Percentiles rank a stretch among this genome's conserved stretches.
Evolutionary conservation across 2,113 vertebrate species (phyloP).

Genomic region (human): DNA sequence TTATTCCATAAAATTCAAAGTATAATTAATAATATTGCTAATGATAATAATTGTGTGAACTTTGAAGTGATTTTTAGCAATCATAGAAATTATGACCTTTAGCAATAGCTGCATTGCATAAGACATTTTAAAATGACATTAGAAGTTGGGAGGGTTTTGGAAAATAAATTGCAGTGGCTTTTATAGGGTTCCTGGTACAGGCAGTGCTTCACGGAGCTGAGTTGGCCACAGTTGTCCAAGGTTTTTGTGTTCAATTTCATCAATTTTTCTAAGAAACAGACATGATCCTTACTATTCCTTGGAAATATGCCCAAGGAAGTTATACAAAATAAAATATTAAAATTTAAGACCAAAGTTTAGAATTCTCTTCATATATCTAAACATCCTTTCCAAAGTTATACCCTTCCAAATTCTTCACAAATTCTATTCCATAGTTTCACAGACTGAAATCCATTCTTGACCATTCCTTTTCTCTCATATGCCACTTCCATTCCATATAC

Average conservation of each 20-base stretch:
- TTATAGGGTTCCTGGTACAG: neutral
- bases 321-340: neutral
- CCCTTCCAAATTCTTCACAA: neutral
- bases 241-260: neutral
- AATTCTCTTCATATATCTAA: neutral
- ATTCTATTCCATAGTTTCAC: neutral
- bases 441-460: neutral
- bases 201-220: neutral
- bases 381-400: neutral
- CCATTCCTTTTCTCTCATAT: neutral
- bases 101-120: neutral
- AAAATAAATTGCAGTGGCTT: neutral
- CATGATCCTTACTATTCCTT: neutral
- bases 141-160: neutral
- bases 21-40: neutral
- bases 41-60: neutral
- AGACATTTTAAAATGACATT: slow-evolving; percentile 1
- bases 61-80: neutral
- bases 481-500: neutral
- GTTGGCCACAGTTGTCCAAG: neutral
- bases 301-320: neutral
- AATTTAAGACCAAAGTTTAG: slow-evolving; percentile 20
- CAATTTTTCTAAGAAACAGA: neutral
- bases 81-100: neutral
- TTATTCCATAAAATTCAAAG: neutral